phyloP scores from a whole-genome alignment of 2,113 vertebrate species.

The Hippocampus mohnikei region DNA sequence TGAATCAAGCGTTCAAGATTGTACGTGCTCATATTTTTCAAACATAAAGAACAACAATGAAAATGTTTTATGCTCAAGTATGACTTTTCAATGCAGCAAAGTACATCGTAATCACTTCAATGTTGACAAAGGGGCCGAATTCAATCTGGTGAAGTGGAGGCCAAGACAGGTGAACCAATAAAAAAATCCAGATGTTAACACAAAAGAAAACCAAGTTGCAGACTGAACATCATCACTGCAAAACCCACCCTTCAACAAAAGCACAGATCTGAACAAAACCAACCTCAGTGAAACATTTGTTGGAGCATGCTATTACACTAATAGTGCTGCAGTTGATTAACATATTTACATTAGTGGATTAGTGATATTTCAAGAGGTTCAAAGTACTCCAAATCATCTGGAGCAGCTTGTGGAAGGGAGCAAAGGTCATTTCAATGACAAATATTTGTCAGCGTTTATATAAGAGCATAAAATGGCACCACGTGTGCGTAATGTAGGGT shows the following conservation, averaged over 20 bases:
- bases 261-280: not conserved
- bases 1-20: not conserved
- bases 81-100: not conserved
- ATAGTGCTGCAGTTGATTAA: not conserved
- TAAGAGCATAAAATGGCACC: slow-evolving; percentile 12
- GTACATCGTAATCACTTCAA: too few species aligned
- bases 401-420: slow-evolving; percentile 30
- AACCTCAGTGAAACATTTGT: not conserved
- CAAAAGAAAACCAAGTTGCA: not conserved
- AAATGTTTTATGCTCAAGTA: not conserved
- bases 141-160: not conserved
- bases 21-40: not conserved
- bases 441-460: slow-evolving; percentile 9
- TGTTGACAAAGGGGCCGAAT: not conserved
- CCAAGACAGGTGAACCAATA: not conserved
- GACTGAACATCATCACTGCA: not conserved
- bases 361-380: not conserved
- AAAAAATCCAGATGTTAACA: not conserved
- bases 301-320: not conserved
- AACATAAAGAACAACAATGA: not conserved
- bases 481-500: slow-evolving; percentile 2
- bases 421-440: slow-evolving; percentile 19
- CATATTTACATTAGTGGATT: not conserved
- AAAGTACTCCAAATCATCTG: slow-evolving; percentile 3
- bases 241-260: not conserved